These are phyloP conservation scores for Spermophilus dauricus DNA, from an alignment of 2,113 vertebrate genomes.

Conservation along the genomic window DNA sequence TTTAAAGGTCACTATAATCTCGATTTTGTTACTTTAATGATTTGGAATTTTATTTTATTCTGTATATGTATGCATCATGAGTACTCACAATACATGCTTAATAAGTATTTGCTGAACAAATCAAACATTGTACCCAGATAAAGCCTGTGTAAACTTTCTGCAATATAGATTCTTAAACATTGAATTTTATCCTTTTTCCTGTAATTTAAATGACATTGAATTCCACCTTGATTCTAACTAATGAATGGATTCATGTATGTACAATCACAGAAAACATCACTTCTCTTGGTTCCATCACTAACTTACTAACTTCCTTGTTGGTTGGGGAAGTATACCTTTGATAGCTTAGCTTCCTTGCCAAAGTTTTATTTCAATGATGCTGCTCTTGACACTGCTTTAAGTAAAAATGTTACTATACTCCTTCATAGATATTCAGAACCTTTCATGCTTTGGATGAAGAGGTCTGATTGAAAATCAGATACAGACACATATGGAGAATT, in stretches of 20 bases:
- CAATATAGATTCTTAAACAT: background rate
- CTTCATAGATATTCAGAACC: conserved; percentile 86
- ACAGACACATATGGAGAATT: conserved; percentile 85
- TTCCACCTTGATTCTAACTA: background rate
- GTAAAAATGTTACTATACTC: conserved; percentile 80
- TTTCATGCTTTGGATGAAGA: conserved; percentile 87
- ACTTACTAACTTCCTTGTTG: conserved; percentile 41
- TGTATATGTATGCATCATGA: background rate
- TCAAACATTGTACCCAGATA: background rate
- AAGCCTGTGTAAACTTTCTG: background rate
- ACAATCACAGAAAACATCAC: background rate
- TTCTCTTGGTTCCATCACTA: background rate
- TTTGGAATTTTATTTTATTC: conserved; percentile 28
- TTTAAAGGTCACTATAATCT: background rate
- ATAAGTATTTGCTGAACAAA: conserved; percentile 45
- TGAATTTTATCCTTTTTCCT: background rate
- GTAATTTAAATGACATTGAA: conserved; percentile 1
- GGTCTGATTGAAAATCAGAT: conserved; percentile 91
- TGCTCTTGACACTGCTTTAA: conserved; percentile 64
- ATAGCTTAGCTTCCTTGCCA: conserved; percentile 59
- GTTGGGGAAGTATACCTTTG: conserved; percentile 52
- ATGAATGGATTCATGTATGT: background rate
- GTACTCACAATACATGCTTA: background rate
- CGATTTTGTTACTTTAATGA: background rate
- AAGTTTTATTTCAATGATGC: conserved; percentile 66